phyloP scores from a whole-genome alignment of 2,888 invertebrate species.

The Parnassius apollo region DNA sequence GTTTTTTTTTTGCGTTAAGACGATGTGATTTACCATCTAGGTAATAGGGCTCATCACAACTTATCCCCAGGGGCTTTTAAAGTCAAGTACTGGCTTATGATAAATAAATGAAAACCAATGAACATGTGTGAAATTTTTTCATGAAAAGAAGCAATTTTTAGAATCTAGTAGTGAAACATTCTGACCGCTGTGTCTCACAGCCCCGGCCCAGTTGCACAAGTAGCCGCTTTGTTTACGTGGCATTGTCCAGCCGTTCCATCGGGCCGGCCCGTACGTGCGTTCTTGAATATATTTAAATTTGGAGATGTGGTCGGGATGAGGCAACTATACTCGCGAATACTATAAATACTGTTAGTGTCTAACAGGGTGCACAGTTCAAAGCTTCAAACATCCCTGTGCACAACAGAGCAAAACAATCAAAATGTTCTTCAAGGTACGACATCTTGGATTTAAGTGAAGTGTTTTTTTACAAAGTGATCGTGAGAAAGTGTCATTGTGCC shows the following conservation, averaged over 20 bases:
- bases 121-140: conserved; percentile 41
- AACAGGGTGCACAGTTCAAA: conserved; percentile 68
- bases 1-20: no score
- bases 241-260: conserved; percentile 73
- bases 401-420: conserved; percentile 53
- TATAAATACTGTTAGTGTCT: conserved; percentile 67
- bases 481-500: conserved; percentile 29
- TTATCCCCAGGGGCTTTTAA: no score
- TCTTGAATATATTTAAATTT: conserved; percentile 81
- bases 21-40: no score
- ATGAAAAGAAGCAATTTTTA: conserved; percentile 50
- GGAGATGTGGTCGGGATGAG: conserved; percentile 77
- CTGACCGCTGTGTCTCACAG: conserved; percentile 65
- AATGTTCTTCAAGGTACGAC: conserved; percentile 76
- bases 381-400: conserved; percentile 64
- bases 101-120: conserved; percentile 36
- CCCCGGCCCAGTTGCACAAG: conserved; percentile 68
- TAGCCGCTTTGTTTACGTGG: conserved; percentile 68
- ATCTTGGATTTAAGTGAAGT: conserved; percentile 48
- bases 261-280: conserved; percentile 71
- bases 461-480: conserved; percentile 35
- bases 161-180: conserved; percentile 54
- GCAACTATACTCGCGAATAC: conserved; percentile 60
- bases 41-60: no score
- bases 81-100: no score